These are phyloP conservation scores for Homalodisca vitripennis DNA, from an alignment of 1,140 invertebrate genomes.

Conservation along the genomic window DNA sequence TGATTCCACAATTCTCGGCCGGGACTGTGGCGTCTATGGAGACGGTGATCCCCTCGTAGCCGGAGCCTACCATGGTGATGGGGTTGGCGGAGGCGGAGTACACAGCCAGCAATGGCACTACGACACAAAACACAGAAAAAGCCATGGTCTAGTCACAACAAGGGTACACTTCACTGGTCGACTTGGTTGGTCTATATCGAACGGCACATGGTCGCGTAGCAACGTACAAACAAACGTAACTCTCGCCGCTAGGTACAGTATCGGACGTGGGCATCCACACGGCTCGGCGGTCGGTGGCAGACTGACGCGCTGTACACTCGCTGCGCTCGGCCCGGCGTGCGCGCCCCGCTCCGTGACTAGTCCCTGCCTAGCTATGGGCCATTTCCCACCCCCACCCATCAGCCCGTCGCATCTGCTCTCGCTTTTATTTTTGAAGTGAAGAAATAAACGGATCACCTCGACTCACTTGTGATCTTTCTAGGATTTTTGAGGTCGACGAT, in stretches of 20 bases:
- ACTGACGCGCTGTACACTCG: background rate
- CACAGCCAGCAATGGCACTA: too few relatives aligned
- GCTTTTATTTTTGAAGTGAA: slow-evolving; percentile 9
- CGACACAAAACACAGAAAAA: slow-evolving; percentile 16
- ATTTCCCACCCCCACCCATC: slow-evolving; percentile 16
- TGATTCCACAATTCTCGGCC: slow-evolving; percentile 31
- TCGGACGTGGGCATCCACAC: background rate
- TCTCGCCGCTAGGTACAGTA: background rate
- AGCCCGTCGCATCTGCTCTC: too few relatives aligned
- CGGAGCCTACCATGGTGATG: slow-evolving; percentile 14
- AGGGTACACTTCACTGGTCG: background rate
- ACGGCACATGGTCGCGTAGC: slow-evolving; percentile 13
- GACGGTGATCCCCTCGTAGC: slow-evolving; percentile 34
- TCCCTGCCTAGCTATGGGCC: slow-evolving; percentile 12
- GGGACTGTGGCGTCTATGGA: slow-evolving; percentile 34
- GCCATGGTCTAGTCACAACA: slow-evolving; percentile 14
- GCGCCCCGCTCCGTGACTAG: background rate
- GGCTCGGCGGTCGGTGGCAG: background rate
- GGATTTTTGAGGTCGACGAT: background rate
- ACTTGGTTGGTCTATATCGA: slow-evolving; percentile 3
- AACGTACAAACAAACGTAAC: slow-evolving; percentile 17
- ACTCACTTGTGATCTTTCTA: too few relatives aligned
- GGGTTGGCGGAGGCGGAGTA: background rate
- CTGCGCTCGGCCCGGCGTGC: background rate
- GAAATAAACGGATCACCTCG: slow-evolving; percentile 11